phyloP scores from a whole-genome alignment of 37 sponge, comb jelly and placozoan species.

The Theonella swinhoei region DNA sequence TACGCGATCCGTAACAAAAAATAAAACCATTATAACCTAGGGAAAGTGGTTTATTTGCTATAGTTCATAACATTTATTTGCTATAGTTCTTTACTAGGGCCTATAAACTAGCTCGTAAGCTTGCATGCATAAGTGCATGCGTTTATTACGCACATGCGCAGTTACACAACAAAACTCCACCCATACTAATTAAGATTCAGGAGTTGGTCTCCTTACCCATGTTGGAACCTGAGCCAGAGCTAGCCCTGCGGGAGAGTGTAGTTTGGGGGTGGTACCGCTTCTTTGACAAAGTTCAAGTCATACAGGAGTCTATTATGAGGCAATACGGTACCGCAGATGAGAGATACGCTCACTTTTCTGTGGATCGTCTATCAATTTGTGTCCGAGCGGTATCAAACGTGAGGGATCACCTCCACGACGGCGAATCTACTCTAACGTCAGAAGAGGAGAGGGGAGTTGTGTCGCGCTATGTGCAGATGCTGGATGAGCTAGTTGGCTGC shows the following conservation, averaged over 20 bases:
- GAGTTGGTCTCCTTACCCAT: no score
- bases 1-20: conserved; percentile 10
- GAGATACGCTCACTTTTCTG: conserved; percentile 5
- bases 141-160: background rate
- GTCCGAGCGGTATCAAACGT: background rate
- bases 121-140: no score
- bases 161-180: background rate
- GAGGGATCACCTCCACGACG: background rate
- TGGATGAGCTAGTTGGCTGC: conserved; percentile 5
- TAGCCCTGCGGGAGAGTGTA: no score
- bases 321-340: conserved; percentile 26
- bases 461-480: background rate
- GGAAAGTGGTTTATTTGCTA: background rate
- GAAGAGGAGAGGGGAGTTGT: background rate
- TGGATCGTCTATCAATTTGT: conserved; percentile 14
- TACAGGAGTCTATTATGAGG: conserved; percentile 6
- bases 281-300: conserved; percentile 13
- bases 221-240: no score
- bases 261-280: conserved; percentile 42
- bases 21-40: background rate
- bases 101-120: no score
- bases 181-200: no score
- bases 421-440: no score
- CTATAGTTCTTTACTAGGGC: no score
- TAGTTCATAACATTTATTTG: no score